Percentiles rank a stretch among this genome's conserved stretches.
Conservation (phyloP, 2,888 invertebrate genomes). For the Drosophila rellima region DNA sequence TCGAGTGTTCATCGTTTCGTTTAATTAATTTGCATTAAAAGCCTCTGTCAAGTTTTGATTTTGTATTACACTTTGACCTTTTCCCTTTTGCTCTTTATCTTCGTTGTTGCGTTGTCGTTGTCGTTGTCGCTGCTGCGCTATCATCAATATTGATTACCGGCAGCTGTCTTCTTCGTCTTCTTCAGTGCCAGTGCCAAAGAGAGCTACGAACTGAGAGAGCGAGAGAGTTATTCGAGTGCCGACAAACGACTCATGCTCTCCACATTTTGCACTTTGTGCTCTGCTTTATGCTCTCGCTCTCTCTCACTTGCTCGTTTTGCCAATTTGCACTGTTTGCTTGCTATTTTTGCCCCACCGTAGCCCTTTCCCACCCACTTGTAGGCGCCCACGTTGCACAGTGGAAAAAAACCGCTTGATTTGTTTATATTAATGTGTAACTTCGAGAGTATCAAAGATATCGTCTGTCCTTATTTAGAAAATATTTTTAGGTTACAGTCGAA, state of each 20-base stretch:
- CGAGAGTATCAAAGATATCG: no score
- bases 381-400: slow-evolving; percentile 71
- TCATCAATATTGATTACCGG: slow-evolving; percentile 81
- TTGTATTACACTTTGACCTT: slow-evolving; percentile 67
- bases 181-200: slow-evolving; percentile 38
- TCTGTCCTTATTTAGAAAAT: no score
- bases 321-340: slow-evolving; percentile 71
- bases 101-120: slow-evolving; percentile 44
- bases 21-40: slow-evolving; percentile 64
- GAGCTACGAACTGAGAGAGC: slow-evolving; percentile 18
- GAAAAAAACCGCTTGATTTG: not conserved
- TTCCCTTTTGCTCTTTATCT: slow-evolving; percentile 68
- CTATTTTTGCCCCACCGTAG: slow-evolving; percentile 30
- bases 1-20: slow-evolving; percentile 20
- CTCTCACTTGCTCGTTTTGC: slow-evolving; percentile 40
- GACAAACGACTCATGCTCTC: slow-evolving; percentile 34
- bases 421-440: not conserved
- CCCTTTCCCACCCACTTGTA: slow-evolving; percentile 74
- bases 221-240: slow-evolving; percentile 20
- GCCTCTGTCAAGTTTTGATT: slow-evolving; percentile 45
- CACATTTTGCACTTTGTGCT: slow-evolving; percentile 26
- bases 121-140: slow-evolving; percentile 48
- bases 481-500: no score
- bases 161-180: slow-evolving; percentile 74
- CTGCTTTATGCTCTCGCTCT: slow-evolving; percentile 23